A percentile compares a stretch with the other conserved stretches of the same genome.
Evolutionary conservation across 2,797 vertebrate species (phyloP).

Genomic region (Phrynocephalus guinanensis): DNA sequence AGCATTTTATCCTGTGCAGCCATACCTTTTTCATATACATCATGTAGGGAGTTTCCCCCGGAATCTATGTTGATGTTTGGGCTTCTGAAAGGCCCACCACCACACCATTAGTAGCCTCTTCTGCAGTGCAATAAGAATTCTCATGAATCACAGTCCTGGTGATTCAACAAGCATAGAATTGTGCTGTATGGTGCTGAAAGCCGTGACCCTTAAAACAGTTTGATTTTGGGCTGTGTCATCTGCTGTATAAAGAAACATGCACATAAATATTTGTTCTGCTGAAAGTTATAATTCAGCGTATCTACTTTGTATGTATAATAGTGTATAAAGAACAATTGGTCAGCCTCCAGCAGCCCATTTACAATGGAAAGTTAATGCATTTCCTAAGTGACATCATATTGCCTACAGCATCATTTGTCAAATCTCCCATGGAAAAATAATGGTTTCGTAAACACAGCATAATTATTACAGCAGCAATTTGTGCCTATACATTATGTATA

Average conservation of each 20-base stretch:
- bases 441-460: conserved; percentile 71
- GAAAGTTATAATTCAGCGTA: conserved; percentile 31
- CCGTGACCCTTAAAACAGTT: neutral
- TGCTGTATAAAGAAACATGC: neutral
- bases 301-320: conserved; percentile 34
- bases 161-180: neutral
- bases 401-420: conserved; percentile 73
- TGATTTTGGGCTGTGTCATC: neutral
- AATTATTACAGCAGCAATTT: conserved; percentile 78
- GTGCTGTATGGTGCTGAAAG: neutral
- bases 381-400: conserved; percentile 67
- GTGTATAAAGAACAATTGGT: conserved; percentile 62
- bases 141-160: no score
- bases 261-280: conserved; percentile 34
- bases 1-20: no score
- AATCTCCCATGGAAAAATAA: conserved; percentile 71
- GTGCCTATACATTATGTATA: conserved; percentile 74
- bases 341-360: conserved; percentile 64
- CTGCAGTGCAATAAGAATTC: no score
- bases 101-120: no score
- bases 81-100: no score
- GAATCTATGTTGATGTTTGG: no score
- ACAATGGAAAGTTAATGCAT: conserved; percentile 77
- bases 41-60: no score
- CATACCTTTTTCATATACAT: no score